Conservation (phyloP, 2,113 vertebrate genomes). For the Rhinolophus sinicus region DNA sequence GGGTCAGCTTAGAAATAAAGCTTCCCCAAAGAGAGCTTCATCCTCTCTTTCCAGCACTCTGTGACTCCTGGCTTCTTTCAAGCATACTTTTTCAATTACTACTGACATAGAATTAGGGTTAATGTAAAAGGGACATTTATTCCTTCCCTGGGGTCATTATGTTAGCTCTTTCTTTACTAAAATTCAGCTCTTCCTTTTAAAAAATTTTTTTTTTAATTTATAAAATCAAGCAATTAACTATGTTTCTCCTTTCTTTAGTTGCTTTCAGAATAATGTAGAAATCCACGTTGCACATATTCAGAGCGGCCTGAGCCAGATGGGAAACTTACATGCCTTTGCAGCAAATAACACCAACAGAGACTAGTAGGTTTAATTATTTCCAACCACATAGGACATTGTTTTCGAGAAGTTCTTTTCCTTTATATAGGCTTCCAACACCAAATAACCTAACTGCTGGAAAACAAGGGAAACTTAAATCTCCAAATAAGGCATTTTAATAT, state of each 20-base stretch:
- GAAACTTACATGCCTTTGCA: conserved; percentile 97
- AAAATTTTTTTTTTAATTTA: conserved; percentile 13
- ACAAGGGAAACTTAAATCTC: conserved; percentile 75
- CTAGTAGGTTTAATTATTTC: conserved; percentile 81
- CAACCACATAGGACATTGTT: conserved; percentile 76
- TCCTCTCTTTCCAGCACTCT: no score
- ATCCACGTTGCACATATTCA: conserved; percentile 99
- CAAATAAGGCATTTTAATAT: conserved; percentile 77
- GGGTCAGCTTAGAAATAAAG: background rate
- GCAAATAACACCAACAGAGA: conserved; percentile 98
- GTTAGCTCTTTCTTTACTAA: background rate
- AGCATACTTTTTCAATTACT: background rate
- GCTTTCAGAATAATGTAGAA: conserved; percentile 99
- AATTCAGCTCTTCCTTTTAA: background rate
- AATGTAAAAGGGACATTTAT: background rate
- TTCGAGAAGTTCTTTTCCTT: conserved; percentile 76
- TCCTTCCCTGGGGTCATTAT: background rate
- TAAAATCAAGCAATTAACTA: conserved; percentile 30
- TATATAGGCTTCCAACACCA: conserved; percentile 81
- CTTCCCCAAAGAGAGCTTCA: background rate
- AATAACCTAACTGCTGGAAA: conserved; percentile 83
- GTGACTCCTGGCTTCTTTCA: background rate
- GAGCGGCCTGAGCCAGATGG: conserved; percentile 99
- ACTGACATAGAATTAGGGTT: background rate
- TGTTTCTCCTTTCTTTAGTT: conserved; percentile 85